Percentiles rank a stretch among this genome's conserved stretches.
These are phyloP conservation scores for Harmothoe impar DNA, from an alignment of 2,888 invertebrate species.

Conservation along the genomic window DNA sequence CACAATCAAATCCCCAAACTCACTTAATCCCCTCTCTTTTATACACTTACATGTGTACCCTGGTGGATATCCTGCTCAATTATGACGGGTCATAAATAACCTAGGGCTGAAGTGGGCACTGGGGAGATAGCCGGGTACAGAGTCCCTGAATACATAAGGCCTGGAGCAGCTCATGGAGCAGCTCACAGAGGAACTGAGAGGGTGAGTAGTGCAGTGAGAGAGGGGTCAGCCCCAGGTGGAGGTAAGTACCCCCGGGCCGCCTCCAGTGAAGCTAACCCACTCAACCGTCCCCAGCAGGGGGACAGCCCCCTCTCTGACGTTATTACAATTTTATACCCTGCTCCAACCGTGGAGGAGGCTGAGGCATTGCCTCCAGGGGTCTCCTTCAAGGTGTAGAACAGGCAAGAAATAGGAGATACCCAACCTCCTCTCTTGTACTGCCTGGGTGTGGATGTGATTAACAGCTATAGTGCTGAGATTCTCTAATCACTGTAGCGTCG, in stretches of 20 bases:
- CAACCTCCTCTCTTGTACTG: neutral
- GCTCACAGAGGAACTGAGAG: too few species aligned
- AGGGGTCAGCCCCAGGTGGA: neutral
- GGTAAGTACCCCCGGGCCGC: neutral
- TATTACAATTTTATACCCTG: slow-evolving; percentile 10
- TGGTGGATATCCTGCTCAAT: too few species aligned
- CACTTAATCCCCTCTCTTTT: too few species aligned
- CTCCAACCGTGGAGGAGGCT: neutral
- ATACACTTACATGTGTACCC: too few species aligned
- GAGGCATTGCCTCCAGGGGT: neutral
- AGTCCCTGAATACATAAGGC: too few species aligned
- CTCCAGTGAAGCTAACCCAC: neutral
- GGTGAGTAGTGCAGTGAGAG: slow-evolving; percentile 11
- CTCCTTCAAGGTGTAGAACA: too few species aligned
- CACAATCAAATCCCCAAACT: too few species aligned
- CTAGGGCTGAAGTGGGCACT: too few species aligned
- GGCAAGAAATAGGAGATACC: neutral
- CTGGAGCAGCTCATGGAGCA: too few species aligned
- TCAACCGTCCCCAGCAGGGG: neutral
- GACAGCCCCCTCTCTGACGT: slow-evolving; percentile 26
- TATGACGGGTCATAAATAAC: too few species aligned
- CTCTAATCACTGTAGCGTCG: neutral
- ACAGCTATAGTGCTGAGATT: neutral
- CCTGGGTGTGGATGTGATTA: slow-evolving; percentile 16
- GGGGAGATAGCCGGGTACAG: too few species aligned